phyloP scores from a whole-genome alignment of 2,113 vertebrate genomes.

The Clupea harengus region DNA sequence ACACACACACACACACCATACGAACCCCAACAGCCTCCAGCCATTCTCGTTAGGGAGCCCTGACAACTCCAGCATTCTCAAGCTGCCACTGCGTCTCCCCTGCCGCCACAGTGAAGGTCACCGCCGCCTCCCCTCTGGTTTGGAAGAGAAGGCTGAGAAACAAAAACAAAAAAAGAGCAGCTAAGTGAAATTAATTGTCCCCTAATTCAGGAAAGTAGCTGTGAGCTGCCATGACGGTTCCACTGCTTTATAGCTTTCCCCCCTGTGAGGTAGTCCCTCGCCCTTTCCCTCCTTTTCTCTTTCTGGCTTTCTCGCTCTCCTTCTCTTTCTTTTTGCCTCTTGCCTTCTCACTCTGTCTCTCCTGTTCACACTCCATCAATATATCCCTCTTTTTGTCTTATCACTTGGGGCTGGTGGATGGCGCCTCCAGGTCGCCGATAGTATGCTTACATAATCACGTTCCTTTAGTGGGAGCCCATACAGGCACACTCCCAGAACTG shows the following conservation, averaged over 20 bases:
- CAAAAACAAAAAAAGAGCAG: background rate
- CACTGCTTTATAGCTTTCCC: background rate
- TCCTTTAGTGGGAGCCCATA: slow-evolving; percentile 23
- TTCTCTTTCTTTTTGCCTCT: background rate
- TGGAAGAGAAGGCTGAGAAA: background rate
- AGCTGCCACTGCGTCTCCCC: background rate
- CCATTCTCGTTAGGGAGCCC: slow-evolving; percentile 13
- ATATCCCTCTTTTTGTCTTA: background rate
- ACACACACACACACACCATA: slow-evolving; percentile 9
- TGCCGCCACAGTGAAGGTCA: background rate
- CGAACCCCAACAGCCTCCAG: background rate
- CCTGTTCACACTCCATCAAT: background rate
- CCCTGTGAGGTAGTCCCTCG: background rate
- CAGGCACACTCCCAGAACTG: slow-evolving; percentile 15
- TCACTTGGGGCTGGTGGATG: background rate
- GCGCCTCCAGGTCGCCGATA: background rate
- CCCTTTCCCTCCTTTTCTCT: background rate
- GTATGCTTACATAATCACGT: slow-evolving; percentile 26
- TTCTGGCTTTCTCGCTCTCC: background rate
- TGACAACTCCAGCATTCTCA: slow-evolving; percentile 1
- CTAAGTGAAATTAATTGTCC: slow-evolving; percentile 16
- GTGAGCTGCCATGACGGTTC: background rate
- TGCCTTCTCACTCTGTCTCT: background rate
- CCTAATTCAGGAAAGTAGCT: background rate
- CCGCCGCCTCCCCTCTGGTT: background rate